Base-by-base conservation (phyloP, 2,888 invertebrate species). In the Pristionchus exspectatus region DNA sequence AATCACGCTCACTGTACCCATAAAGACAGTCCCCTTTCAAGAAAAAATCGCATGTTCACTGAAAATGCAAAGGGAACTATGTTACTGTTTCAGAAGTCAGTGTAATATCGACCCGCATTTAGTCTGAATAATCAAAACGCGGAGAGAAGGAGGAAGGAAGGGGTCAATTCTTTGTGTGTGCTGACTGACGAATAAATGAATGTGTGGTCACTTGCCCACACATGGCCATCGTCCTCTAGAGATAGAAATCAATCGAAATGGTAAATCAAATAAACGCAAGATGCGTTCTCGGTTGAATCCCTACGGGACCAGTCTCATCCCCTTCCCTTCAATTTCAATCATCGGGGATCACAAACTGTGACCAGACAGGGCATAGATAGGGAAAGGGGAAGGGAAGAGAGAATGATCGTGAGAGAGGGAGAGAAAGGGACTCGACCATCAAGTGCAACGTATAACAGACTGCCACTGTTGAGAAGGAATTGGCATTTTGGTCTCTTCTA, bases 201-300 rank as follows among this genome's bases (percentile, higher is more conserved):
- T 72, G 86, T 74, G 74, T 89, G 89, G 85, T 85, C 89, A 89
- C 59, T 85, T 27, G n/a, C 56, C 18, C 63, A 27, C 38, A 56
- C 33, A 38, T 27, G 24, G 30, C 72, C 27, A n/a, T 9, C 66
- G 18, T 18, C 66, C 5, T 50, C 44, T 50, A 50, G 44, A 54
- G 85, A 85, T 66, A 72, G 72, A 72, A 30, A 72, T 14, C 30
- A 10, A 72, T 72, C 10, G 69, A 72, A 24, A 72, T 30, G 30
- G 69, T n/a, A n/a, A 72, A 33, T 33, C 30, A 90, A 56, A 66
- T 44, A 27, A 18, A 16, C 27, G 85, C 66, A 59, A 72, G 24
- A 86, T 69, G 66, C 38, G 66, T 69, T 69, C 69, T 69, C 69
- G 69, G 10, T 69, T 5, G 38, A 38, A 30, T 74, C 38, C 74